Base-by-base conservation (phyloP, 2,888 invertebrate genomes). In the Automeris io region DNA sequence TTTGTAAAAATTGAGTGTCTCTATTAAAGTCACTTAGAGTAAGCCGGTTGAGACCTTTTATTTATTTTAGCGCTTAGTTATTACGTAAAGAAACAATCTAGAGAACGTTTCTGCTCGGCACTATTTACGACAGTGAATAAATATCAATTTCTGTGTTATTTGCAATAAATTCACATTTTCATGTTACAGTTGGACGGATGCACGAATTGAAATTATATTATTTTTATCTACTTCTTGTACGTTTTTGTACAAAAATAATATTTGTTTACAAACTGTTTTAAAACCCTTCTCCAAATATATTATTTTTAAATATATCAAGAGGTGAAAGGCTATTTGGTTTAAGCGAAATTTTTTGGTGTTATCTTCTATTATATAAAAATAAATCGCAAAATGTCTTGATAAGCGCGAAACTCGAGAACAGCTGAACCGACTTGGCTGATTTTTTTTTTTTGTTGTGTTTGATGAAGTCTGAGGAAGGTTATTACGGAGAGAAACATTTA, bases 161-260 rank as follows among this genome's bases (percentile, higher is more conserved):
- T 62, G 61, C 62, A 59, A 69, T 73, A 72, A 72, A 72, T 70
- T 65, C 57, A 62, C 59, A 70, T 70, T 71, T 66, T 63, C 49
- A 61, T 61, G 56, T 61, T 37, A 37, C 22, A 4, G 8, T 5
- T n/a, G 2, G 11, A 3, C 19, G 19, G 18, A 31, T 23, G 31
- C 11, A 16, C 16, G 18, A 11, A 18, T 37, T 2, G 6, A 18
- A 29, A 29, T 7, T 8, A 8, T 16, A 8, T 29, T 13, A 16
- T 29, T 29, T 29, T 29, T 11, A 12, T 12, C 12, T 11, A 25
- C 12, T 25, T 11, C 2, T 5, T 3, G 1, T 23, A 23, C 8
- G 9, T 9, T 23, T 2, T 24, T 24, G 3, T n/a, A 24, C 5
- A 2, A 9, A 24, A 24, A 9, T n/a, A n/a, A n/a, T n/a, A n/a